Percentiles rank a stretch among this genome's conserved stretches.
These are phyloP conservation scores for Amphibalanus amphitrite DNA, from an alignment of 1,140 invertebrate species.

Conservation along the genomic window DNA sequence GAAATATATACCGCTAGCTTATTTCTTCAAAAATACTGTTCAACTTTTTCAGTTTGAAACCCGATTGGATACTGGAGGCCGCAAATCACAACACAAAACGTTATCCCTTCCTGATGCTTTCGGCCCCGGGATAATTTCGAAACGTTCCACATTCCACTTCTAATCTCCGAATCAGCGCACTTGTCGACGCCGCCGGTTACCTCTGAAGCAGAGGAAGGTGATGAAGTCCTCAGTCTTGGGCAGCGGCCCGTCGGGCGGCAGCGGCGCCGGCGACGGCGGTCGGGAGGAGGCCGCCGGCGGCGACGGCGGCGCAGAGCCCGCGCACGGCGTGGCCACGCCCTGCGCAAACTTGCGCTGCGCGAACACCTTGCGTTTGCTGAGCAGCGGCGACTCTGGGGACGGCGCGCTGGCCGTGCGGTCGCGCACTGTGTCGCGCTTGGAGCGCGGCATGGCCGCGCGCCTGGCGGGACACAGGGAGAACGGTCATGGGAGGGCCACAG, in stretches of 20 bases:
- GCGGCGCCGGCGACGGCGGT: neutral
- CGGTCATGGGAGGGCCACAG: no score
- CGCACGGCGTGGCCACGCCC: constrained; percentile 31
- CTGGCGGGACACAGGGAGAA: neutral
- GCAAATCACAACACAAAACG: no score
- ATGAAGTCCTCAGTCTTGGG: constrained; percentile 81
- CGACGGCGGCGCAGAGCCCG: constrained; percentile 3
- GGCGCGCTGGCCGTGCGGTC: neutral
- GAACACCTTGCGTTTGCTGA: constrained; percentile 34
- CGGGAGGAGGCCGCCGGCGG: neutral
- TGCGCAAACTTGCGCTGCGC: constrained; percentile 84
- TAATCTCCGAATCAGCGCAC: no score
- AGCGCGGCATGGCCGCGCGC: neutral
- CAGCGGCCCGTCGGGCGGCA: constrained; percentile 20
- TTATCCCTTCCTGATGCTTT: no score
- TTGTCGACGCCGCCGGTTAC: constrained; percentile 27
- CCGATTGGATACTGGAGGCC: no score
- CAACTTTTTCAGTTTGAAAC: no score
- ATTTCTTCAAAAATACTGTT: no score
- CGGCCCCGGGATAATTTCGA: no score
- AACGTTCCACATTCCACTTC: no score
- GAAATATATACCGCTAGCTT: no score
- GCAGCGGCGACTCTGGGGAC: neutral
- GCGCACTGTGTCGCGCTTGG: neutral
- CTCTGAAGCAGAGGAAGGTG: constrained; percentile 71